These are phyloP conservation scores for Malacosoma neustria DNA, from an alignment of 2,888 invertebrate species.

Conservation along the genomic window DNA sequence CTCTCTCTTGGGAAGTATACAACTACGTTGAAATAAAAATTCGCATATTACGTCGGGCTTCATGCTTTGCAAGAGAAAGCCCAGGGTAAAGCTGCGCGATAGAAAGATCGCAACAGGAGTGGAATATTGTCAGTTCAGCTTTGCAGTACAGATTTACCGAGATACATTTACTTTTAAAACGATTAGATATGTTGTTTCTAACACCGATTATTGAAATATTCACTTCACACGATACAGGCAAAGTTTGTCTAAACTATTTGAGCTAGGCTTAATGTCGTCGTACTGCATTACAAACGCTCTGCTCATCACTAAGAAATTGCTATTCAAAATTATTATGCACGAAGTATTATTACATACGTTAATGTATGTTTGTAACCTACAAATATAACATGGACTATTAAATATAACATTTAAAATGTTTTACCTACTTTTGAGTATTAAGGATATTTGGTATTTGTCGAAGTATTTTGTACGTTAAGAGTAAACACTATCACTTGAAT, in stretches of 20 bases:
- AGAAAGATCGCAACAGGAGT: constrained; percentile 14
- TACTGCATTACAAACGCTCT: not conserved
- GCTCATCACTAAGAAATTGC: not conserved
- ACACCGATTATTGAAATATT: constrained; percentile 46
- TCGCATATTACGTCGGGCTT: constrained; percentile 2
- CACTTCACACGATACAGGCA: constrained; percentile 17
- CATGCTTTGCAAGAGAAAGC: constrained; percentile 4
- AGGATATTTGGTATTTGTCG: constrained; percentile 23
- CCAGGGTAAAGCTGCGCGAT: constrained; percentile 5
- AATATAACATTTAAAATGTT: not conserved
- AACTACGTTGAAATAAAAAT: constrained; percentile 18
- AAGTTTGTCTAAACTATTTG: constrained; percentile 4
- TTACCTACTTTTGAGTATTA: constrained; percentile 7
- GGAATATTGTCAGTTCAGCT: constrained; percentile 53
- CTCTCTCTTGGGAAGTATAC: constrained; percentile 65
- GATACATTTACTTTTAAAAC: constrained; percentile 25
- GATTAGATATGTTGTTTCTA: constrained; percentile 58
- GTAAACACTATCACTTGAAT: constrained; percentile 51
- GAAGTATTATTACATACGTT: too few species aligned
- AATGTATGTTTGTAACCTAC: too few species aligned
- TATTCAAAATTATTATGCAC: too few species aligned
- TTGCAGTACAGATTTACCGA: constrained; percentile 56
- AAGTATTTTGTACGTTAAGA: constrained; percentile 30
- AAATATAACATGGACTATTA: not conserved
- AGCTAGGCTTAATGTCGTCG: not conserved